phyloP scores from a whole-genome alignment of 2,888 invertebrate species.

The Drosophila birchii region DNA sequence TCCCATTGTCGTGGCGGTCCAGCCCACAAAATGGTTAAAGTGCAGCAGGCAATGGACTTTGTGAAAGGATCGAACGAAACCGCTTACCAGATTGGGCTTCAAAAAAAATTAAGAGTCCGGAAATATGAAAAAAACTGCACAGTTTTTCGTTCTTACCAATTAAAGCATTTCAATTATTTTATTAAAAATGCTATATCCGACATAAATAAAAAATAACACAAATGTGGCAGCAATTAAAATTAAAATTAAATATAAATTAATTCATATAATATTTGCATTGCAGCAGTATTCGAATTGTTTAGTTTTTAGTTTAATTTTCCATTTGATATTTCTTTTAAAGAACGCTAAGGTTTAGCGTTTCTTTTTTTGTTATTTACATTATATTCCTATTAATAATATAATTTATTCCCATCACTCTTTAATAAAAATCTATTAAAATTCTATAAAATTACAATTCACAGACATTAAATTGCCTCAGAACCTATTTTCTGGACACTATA shows the following conservation, averaged over 20 bases:
- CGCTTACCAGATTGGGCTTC: slow-evolving; percentile 25
- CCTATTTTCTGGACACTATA: too few relatives aligned
- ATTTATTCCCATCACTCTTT: too few relatives aligned
- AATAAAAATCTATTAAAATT: not conserved
- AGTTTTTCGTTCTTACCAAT: slow-evolving; percentile 8
- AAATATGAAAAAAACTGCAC: slow-evolving; percentile 18
- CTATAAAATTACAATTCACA: not conserved
- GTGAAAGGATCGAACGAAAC: slow-evolving; percentile 28
- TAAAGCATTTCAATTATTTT: slow-evolving; percentile 26
- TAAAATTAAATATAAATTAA: too few relatives aligned
- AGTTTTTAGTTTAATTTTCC: too few relatives aligned
- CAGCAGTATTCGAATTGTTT: too few relatives aligned
- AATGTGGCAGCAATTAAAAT: not conserved
- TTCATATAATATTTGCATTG: too few relatives aligned
- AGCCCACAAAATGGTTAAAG: slow-evolving; percentile 46
- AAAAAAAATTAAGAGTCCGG: slow-evolving; percentile 3
- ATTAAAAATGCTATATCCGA: slow-evolving; percentile 11
- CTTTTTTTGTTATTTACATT: not conserved
- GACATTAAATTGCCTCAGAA: not conserved
- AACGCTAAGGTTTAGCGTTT: too few relatives aligned
- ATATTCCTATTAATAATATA: not conserved
- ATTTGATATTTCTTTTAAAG: too few relatives aligned
- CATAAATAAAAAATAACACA: not conserved
- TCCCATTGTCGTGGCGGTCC: slow-evolving; percentile 44
- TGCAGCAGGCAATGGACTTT: slow-evolving; percentile 33